A percentile compares a stretch with the other conserved stretches of the same genome.
Evolutionary conservation across 2,113 vertebrate species (phyloP).

Genomic region (Cepphus grylle): DNA sequence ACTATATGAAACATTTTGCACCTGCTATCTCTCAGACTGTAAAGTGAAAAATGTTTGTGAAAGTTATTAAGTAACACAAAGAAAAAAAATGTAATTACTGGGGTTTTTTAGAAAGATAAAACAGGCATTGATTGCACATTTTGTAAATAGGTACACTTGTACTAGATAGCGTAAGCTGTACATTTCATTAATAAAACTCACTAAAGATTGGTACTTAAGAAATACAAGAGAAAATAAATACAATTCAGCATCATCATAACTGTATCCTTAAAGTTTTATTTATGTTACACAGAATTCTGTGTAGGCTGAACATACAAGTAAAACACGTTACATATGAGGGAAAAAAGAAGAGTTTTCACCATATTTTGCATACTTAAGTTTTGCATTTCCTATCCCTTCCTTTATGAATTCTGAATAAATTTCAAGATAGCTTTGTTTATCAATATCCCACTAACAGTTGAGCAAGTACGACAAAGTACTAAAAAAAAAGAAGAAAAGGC

Average conservation of each 20-base stretch:
- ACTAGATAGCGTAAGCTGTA: not conserved
- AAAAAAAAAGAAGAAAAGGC: not conserved
- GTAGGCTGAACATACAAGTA: not conserved
- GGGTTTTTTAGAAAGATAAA: not conserved
- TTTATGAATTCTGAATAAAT: not conserved
- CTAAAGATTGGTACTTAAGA: not conserved
- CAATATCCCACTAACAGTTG: not conserved
- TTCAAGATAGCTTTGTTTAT: not conserved
- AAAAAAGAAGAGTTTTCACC: not conserved
- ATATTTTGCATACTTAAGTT: not conserved
- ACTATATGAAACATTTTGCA: not conserved
- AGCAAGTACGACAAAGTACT: not conserved
- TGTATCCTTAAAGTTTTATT: not conserved
- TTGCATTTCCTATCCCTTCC: not conserved
- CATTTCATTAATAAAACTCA: not conserved
- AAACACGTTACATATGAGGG: rapidly evolving
- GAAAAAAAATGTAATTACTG: not conserved
- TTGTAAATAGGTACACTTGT: not conserved
- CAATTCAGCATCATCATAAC: not conserved
- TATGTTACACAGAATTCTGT: not conserved
- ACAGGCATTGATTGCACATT: not conserved
- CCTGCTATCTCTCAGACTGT: not conserved
- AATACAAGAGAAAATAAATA: not conserved
- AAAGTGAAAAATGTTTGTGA: not conserved
- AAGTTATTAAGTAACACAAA: not conserved